Conservation (phyloP, 1,140 invertebrate genomes). For the Eubasilissa regina region DNA sequence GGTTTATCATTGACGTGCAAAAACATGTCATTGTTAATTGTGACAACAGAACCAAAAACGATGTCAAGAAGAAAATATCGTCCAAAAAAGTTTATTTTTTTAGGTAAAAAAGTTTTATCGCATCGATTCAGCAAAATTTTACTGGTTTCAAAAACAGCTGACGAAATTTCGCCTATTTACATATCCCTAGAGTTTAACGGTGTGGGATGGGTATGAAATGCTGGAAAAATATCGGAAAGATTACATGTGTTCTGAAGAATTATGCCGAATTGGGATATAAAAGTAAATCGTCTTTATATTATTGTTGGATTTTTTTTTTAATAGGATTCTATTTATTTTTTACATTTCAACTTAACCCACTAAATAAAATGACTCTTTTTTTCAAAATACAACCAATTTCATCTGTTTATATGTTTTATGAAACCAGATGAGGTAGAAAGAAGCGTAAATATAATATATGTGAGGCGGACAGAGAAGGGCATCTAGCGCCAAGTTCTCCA, state of each 20-base stretch:
- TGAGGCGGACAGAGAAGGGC: no score
- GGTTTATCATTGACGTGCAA: neutral
- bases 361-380: no score
- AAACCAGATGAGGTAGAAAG: no score
- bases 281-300: constrained; percentile 13
- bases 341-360: no score
- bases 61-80: neutral
- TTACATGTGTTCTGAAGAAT: constrained; percentile 33
- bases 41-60: neutral
- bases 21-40: constrained; percentile 27
- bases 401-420: no score
- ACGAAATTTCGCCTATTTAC: constrained; percentile 30
- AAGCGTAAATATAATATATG: neutral
- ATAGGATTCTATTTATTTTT: no score
- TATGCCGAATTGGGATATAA: constrained; percentile 31
- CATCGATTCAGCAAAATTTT: constrained; percentile 11
- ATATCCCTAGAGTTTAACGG: constrained; percentile 26
- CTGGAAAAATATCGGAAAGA: constrained; percentile 11
- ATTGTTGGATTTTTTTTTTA: no score
- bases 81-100: constrained; percentile 20
- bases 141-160: constrained; percentile 35
- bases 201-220: neutral
- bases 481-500: no score
- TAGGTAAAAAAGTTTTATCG: constrained; percentile 27
- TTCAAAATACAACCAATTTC: no score